phyloP scores from a whole-genome alignment of 1,140 invertebrate species.

The Gonioctena quinquepunctata region DNA sequence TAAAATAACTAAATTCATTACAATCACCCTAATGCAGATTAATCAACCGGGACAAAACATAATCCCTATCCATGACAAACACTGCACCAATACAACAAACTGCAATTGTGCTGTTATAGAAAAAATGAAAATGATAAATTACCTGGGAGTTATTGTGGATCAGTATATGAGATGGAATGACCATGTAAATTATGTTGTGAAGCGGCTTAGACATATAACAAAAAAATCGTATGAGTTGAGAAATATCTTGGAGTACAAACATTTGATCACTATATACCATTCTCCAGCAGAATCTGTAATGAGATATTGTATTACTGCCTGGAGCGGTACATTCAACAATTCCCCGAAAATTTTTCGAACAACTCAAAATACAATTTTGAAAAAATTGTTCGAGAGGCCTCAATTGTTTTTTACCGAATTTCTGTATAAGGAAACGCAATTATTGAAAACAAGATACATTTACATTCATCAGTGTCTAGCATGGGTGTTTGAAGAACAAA shows the following conservation, averaged over 20 bases:
- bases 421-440: no score
- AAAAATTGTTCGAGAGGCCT: no score
- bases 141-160: conserved; percentile 4
- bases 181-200: not conserved
- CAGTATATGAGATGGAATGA: not conserved
- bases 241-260: not conserved
- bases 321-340: not conserved
- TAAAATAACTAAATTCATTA: not conserved
- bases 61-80: not conserved
- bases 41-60: not conserved
- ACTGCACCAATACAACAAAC: not conserved
- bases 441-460: no score
- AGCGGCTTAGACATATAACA: not conserved
- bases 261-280: not conserved
- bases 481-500: no score
- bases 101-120: not conserved
- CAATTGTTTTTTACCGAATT: no score
- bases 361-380: no score
- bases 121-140: not conserved
- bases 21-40: not conserved
- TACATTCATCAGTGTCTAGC: no score
- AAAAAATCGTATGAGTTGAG: not conserved
- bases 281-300: not conserved
- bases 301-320: not conserved
- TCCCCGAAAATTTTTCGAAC: no score